These are phyloP conservation scores for Bursaphelenchus okinawaensis DNA, from an alignment of 2,888 invertebrate genomes.

Conservation along the genomic window DNA sequence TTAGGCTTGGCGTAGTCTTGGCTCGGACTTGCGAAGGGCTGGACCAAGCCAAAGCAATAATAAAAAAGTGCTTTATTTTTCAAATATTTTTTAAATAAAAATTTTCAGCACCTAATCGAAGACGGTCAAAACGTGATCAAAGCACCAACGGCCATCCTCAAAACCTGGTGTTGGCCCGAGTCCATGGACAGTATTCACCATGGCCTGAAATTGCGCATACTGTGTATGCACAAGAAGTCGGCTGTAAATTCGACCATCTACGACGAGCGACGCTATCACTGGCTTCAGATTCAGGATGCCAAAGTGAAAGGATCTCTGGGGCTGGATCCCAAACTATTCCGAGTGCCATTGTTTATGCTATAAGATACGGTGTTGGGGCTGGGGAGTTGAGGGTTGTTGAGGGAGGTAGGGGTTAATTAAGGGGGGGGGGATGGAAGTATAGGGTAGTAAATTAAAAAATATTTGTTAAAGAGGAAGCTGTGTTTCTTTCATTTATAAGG, in stretches of 20 bases:
- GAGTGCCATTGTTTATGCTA: slow-evolving; percentile 28
- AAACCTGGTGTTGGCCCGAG: slow-evolving; percentile 42
- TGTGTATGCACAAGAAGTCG: slow-evolving; percentile 34
- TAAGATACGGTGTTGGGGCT: too few relatives aligned
- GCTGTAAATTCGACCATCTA: slow-evolving; percentile 26
- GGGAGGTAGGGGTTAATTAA: too few relatives aligned
- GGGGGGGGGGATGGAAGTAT: too few relatives aligned
- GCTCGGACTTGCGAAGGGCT: background rate
- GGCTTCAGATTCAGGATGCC: slow-evolving; percentile 41
- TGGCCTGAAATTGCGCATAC: slow-evolving; percentile 37
- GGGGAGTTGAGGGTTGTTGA: too few relatives aligned
- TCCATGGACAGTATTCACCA: slow-evolving; percentile 53
- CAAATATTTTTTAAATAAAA: slow-evolving; percentile 11
- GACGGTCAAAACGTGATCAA: slow-evolving; percentile 52
- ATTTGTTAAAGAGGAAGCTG: too few relatives aligned
- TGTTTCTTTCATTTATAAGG: too few relatives aligned
- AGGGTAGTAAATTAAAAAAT: too few relatives aligned
- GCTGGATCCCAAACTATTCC: slow-evolving; percentile 30
- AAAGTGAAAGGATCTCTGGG: slow-evolving; percentile 25
- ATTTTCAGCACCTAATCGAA: slow-evolving; percentile 48
- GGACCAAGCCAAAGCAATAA: background rate
- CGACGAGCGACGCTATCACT: slow-evolving; percentile 43
- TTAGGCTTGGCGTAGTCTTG: too few relatives aligned
- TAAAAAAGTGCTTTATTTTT: background rate
- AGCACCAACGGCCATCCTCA: slow-evolving; percentile 35